Evolutionary conservation across 2,113 vertebrate species (phyloP).

Genomic region (Laticauda colubrina): DNA sequence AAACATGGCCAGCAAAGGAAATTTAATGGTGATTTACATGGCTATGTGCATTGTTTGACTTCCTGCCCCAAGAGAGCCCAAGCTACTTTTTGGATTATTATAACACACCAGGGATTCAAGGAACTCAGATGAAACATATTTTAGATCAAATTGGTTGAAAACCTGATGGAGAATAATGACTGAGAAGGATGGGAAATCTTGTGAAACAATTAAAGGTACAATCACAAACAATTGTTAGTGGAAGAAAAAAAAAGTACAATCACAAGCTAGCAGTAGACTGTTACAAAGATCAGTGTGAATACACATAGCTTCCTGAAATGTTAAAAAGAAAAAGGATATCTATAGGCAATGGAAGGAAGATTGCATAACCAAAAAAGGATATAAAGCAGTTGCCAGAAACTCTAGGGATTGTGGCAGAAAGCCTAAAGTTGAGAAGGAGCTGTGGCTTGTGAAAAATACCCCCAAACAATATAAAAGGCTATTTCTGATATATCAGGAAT

Average conservation of each 20-base stretch:
- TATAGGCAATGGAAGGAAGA: not conserved
- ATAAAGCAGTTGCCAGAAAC: not conserved
- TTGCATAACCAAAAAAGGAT: not conserved
- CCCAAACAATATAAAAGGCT: not conserved
- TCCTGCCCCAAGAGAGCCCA: not conserved
- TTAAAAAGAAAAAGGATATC: not conserved
- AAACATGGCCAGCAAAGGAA: not conserved
- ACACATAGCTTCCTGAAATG: not conserved
- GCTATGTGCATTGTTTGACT: not conserved
- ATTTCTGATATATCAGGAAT: not conserved
- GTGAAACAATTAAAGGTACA: not conserved
- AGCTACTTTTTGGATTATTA: not conserved
- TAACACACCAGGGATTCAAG: not conserved
- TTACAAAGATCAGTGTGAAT: not conserved
- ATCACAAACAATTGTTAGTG: not conserved
- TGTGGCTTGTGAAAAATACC: not conserved
- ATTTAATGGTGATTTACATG: not conserved
- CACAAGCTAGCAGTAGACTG: not conserved
- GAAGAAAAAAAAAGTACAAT: not conserved
- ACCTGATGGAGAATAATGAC: not conserved
- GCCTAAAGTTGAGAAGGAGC: not conserved
- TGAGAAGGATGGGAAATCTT: not conserved
- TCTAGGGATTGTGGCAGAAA: not conserved
- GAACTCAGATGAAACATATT: not conserved
- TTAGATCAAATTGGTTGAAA: not conserved